These are phyloP conservation scores for Drosophila ironensis DNA, from an alignment of 1,140 invertebrate genomes.

Conservation along the genomic window DNA sequence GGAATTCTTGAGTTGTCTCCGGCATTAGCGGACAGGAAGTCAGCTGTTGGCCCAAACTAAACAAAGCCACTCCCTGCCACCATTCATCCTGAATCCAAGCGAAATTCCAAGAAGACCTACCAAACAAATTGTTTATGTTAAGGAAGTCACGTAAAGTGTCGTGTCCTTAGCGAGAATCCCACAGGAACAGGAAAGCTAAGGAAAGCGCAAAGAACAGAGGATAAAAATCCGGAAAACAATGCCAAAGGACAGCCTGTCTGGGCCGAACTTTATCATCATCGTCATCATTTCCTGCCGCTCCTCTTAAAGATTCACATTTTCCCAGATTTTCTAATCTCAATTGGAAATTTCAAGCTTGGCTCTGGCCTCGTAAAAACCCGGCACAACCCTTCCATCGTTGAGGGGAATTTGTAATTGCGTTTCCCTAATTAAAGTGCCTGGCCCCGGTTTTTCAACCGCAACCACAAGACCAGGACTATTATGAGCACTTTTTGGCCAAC, in stretches of 20 bases:
- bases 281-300: background rate
- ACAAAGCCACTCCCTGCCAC: conserved; percentile 36
- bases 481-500: conserved; percentile 28
- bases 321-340: conserved; percentile 28
- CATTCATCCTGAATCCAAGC: conserved; percentile 12
- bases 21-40: conserved; percentile 54
- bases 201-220: background rate
- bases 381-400: conserved; percentile 7
- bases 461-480: conserved; percentile 42
- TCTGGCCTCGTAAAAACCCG: conserved; percentile 30
- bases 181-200: conserved; percentile 7
- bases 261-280: conserved; percentile 16
- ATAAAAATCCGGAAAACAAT: background rate
- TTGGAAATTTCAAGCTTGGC: conserved; percentile 55
- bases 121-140: conserved; percentile 68
- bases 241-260: conserved; percentile 1
- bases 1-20: conserved; percentile 43
- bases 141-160: conserved; percentile 65
- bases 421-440: conserved; percentile 45
- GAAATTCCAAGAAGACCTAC: conserved; percentile 27
- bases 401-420: conserved; percentile 28
- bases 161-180: conserved; percentile 27
- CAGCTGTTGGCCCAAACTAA: conserved; percentile 57
- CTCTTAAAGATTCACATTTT: conserved; percentile 30
- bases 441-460: background rate